Base-by-base conservation (phyloP, 2,888 invertebrate genomes). In the Agapostemon virescens region DNA sequence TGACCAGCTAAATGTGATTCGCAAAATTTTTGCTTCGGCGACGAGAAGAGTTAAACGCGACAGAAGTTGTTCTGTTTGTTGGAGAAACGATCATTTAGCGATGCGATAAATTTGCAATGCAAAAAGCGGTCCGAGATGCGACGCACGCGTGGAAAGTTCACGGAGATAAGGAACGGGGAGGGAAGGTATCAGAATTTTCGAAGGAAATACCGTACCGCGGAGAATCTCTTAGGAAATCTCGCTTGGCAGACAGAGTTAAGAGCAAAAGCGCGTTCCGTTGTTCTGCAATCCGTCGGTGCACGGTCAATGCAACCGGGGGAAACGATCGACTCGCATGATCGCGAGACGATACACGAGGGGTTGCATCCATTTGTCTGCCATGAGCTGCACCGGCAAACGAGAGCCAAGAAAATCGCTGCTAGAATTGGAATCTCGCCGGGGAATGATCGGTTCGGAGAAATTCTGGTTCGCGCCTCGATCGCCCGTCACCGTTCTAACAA, bases 311-410 rank as follows among this genome's bases (percentile, higher is more conserved):
- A 49, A 49, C 49, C 3, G 9, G 52, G 52, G 6, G 45, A 42
- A 3, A 42, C 38, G 40, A 69, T 55, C 69, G 40, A 55, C 36
- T 69, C 55, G 26, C 38, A 26, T 20, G 55, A 69, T 55, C 69
- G 69, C 69, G 55, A 55, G 77, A 77, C 77, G 77, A 77, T 71
- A 77, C 77, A 77, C 77, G 77, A 77, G 77, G 55, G 66, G 38
- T 26, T 13, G 36, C 36, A 52, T 68, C 68, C 68, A 49, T 42
- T 67, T 42, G 26, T 67, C 30, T 66, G 40, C 30, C 63, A 13
- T 36, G 63, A 33, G 63, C 36, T 63, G 33, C 38, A n/a, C 42
- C 52, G 61, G 26, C 61, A 33, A 30, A 13, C 49, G 7, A 26
- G 36, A 45, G 68, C 33, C 61, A 33, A 68, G 68, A 23, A 61